Conservation (phyloP, 2,797 vertebrate species). For the Bovichtus diacanthus region DNA sequence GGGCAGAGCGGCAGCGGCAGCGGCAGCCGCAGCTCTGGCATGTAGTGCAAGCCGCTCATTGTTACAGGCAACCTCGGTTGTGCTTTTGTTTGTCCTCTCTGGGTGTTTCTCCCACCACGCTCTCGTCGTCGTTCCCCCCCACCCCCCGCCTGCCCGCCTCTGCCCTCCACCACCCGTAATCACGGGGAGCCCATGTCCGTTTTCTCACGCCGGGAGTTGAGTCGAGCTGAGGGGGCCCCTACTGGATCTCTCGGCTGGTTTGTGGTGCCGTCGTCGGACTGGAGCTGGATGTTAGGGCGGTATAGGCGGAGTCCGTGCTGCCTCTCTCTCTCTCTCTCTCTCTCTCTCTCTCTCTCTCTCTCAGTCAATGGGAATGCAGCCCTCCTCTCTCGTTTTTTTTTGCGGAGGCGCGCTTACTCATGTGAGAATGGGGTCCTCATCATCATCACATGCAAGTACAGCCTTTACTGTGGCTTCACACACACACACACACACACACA, state of each 20-base stretch:
- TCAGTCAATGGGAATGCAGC: slow-evolving; percentile 73
- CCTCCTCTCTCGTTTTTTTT: slow-evolving; percentile 40
- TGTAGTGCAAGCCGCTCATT: slow-evolving; percentile 87
- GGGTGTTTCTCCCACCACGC: slow-evolving; percentile 67
- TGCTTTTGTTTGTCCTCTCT: slow-evolving; percentile 84
- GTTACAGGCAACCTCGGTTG: slow-evolving; percentile 84
- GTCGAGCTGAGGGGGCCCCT: slow-evolving; percentile 53
- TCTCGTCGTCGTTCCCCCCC: slow-evolving; percentile 66
- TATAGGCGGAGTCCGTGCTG: slow-evolving; percentile 75
- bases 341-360: slow-evolving; percentile 32
- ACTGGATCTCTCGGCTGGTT: slow-evolving; percentile 61
- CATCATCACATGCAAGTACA: slow-evolving; percentile 42
- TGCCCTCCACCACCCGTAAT: slow-evolving; percentile 84
- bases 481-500: slow-evolving; percentile 2
- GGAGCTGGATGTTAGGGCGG: slow-evolving; percentile 61
- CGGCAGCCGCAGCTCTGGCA: slow-evolving; percentile 69
- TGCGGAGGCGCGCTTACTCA: slow-evolving; percentile 73
- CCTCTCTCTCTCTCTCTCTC: slow-evolving; percentile 28
- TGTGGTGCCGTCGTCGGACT: slow-evolving; percentile 65
- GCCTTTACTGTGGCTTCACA: background rate
- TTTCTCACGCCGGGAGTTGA: slow-evolving; percentile 65
- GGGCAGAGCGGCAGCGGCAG: slow-evolving; percentile 62
- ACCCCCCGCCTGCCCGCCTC: slow-evolving; percentile 67
- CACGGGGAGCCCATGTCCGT: slow-evolving; percentile 84
- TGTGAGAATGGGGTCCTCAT: slow-evolving; percentile 67